Conservation (phyloP, 2,797 vertebrate species). For the Enteromius fasciolatus region DNA sequence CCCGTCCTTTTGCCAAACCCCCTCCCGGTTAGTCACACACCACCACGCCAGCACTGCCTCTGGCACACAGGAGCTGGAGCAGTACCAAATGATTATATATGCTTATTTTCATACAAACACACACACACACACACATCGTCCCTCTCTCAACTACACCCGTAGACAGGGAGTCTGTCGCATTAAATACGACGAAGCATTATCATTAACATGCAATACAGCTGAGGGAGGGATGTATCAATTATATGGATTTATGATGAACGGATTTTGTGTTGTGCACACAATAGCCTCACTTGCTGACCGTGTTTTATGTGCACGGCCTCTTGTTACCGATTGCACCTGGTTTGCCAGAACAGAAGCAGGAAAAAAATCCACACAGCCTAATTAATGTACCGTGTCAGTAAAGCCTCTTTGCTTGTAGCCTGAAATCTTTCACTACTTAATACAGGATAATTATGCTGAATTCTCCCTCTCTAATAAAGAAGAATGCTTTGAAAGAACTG, state of each 20-base stretch:
- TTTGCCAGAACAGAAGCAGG: conserved; percentile 12
- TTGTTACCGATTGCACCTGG: conserved; percentile 33
- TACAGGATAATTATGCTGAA: conserved; percentile 46
- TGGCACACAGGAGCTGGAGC: conserved; percentile 55
- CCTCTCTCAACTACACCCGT: not conserved
- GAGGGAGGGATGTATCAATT: conserved; percentile 36
- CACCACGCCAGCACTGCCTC: conserved; percentile 45
- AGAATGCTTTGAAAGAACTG: conserved; percentile 35
- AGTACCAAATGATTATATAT: conserved; percentile 56
- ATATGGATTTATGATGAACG: conserved; percentile 34
- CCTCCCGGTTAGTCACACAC: conserved; percentile 44
- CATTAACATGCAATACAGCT: conserved; percentile 31
- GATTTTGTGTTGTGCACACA: conserved; percentile 28
- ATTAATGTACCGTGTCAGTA: conserved; percentile 42
- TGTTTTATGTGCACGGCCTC: conserved; percentile 21
- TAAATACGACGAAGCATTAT: conserved; percentile 22
- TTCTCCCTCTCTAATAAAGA: conserved; percentile 44
- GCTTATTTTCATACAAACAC: conserved; percentile 52
- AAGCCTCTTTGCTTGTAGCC: conserved; percentile 32
- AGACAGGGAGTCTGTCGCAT: conserved; percentile 15
- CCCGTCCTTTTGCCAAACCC: conserved; percentile 24
- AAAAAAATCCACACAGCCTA: conserved; percentile 25
- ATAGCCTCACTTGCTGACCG: conserved; percentile 24
- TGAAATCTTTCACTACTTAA: conserved; percentile 47
- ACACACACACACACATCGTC: conserved; percentile 19